These are phyloP conservation scores for Nylanderia fulva DNA, from an alignment of 1,140 invertebrate genomes.

Conservation along the genomic window DNA sequence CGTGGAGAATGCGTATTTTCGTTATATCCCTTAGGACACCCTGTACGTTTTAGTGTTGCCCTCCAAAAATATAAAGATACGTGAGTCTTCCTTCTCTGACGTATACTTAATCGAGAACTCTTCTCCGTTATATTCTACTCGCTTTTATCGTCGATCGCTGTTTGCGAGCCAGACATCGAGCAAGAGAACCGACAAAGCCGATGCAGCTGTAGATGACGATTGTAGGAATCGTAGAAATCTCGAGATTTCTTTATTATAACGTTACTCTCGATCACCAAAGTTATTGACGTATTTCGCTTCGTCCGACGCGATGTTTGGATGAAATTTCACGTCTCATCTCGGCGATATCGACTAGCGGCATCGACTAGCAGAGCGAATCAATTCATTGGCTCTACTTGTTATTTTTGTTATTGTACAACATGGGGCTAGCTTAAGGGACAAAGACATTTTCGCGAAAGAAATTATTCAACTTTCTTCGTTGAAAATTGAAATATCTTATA, in stretches of 20 bases:
- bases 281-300: background rate
- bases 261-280: background rate
- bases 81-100: slow-evolving; percentile 72
- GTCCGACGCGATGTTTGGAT: background rate
- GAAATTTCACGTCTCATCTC: background rate
- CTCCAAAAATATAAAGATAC: slow-evolving; percentile 42
- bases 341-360: slow-evolving; percentile 7
- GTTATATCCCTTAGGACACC: slow-evolving; percentile 17
- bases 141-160: slow-evolving; percentile 25
- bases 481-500: background rate
- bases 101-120: slow-evolving; percentile 34
- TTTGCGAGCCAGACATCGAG: background rate
- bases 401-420: slow-evolving; percentile 10
- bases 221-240: background rate
- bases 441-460: background rate
- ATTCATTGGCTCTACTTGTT: slow-evolving; percentile 3
- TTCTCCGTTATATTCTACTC: slow-evolving; percentile 23
- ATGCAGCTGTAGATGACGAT: slow-evolving; percentile 7
- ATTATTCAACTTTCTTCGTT: background rate
- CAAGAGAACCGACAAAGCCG: background rate
- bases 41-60: slow-evolving; percentile 39
- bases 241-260: slow-evolving; percentile 2
- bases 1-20: slow-evolving; percentile 13
- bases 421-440: slow-evolving; percentile 35
- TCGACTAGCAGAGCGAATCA: slow-evolving; percentile 17